These are phyloP conservation scores for Montipora sp. DNA, from an alignment of 64 coral and sea anemone genomes.

Conservation along the genomic window DNA sequence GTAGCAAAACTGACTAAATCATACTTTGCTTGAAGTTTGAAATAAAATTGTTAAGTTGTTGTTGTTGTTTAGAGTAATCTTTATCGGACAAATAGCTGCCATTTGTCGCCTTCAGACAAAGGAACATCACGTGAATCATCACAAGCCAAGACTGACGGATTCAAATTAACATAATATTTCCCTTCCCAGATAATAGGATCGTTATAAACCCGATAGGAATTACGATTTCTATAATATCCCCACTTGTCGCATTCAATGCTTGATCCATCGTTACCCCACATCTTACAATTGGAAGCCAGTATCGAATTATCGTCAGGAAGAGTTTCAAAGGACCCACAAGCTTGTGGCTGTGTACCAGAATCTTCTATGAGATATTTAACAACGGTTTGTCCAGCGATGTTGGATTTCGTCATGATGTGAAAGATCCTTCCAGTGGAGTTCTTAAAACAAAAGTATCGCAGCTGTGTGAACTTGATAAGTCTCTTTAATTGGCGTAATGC, in stretches of 20 bases:
- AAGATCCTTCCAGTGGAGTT: conserved; percentile 67
- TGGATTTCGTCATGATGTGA: conserved; percentile 73
- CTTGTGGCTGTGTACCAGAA: neutral
- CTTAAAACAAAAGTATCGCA: conserved; percentile 58
- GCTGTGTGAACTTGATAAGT: conserved; percentile 61
- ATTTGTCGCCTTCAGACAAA: conserved; percentile 34
- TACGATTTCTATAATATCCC: conserved; percentile 40
- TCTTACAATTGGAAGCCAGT: conserved; percentile 56
- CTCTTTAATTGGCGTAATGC: conserved; percentile 45
- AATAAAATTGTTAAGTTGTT: too few relatives aligned
- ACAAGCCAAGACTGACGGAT: neutral
- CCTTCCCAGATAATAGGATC: conserved; percentile 53
- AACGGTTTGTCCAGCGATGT: conserved; percentile 18
- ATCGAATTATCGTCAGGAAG: conserved; percentile 56
- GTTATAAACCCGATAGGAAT: conserved; percentile 47
- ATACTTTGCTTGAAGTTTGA: too few relatives aligned
- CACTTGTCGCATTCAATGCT: conserved; percentile 28
- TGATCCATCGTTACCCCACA: conserved; percentile 56
- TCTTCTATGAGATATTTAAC: conserved; percentile 49
- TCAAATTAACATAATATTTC: conserved; percentile 56
- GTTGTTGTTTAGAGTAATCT: neutral
- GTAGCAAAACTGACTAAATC: too few relatives aligned
- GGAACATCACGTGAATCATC: neutral
- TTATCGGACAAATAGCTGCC: conserved; percentile 50
- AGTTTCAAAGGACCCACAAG: conserved; percentile 63